Base-by-base conservation (phyloP, 2,113 vertebrate genomes). In the Carettochelys insculpta region DNA sequence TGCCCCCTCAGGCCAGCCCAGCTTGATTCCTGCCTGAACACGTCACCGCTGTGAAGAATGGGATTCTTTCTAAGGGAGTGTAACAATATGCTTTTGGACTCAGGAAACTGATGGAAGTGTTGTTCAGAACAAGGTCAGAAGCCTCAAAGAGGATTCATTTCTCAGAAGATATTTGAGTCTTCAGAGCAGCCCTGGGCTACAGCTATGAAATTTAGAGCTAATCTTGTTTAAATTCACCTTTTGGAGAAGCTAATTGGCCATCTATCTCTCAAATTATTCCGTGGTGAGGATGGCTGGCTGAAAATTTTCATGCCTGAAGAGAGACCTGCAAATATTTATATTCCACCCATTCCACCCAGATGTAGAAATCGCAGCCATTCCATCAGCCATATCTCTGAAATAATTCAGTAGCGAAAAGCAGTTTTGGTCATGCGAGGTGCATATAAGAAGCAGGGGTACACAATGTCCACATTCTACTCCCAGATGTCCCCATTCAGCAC, bases 1-100 rank as follows among this genome's bases (percentile, higher is more conserved):
- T 43, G 17, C 38, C 86, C 43, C 80, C 50, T 54, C 86, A 53
- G 77, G 45, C 50, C 56, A 90, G 34, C 25, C 0, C 0, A 51
- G 58, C 90, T 94, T 86, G 48, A 73, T 86, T 61, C 77, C n/a
- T 92, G 43, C 43, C 41, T 85, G 79, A 82, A 53, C 56, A 34
- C 1, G 0, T 24, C 0, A 0, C 58, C 17, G 47, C 50, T 0
- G 0, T 43, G 53, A 65, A 68, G 75, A 53, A 80, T 31, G 52
- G 47, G 43, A 54, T 5, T 47, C 25, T 83, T 86, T 90, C 65
- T 89, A 91, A 93, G 89, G 84, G 65, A 78, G 31, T 43, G 3
- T 53, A 38, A n/a, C 8, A 20, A 71, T 25, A 38, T 65, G 54
- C 65, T 53, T 89, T 87, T 81, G 51, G 9, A 27, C 47, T 90